A percentile compares a stretch with the other conserved stretches of the same genome.
phyloP scores from a whole-genome alignment of 2,113 vertebrate species.

The Petromus typicus region DNA sequence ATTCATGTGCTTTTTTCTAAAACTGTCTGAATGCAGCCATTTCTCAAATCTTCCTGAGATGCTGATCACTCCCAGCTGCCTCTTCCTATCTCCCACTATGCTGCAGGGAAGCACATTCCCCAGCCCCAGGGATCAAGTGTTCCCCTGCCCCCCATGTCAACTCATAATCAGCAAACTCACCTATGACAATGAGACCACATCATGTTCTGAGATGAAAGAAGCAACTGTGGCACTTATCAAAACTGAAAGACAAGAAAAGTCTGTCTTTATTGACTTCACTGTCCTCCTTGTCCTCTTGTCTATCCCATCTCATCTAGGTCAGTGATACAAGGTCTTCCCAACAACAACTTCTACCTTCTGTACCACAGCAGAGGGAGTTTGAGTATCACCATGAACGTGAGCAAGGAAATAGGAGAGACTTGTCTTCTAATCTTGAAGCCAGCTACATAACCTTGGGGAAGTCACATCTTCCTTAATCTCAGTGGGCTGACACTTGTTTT shows the following conservation, averaged over 20 bases:
- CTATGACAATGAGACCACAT: neutral
- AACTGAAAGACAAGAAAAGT: neutral
- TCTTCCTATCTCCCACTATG: neutral
- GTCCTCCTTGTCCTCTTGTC: neutral
- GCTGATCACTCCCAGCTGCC: neutral
- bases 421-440: neutral
- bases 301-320: neutral
- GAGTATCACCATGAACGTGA: neutral
- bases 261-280: neutral
- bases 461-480: conserved; percentile 38
- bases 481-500: neutral
- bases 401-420: neutral
- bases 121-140: neutral
- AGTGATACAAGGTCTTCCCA: neutral
- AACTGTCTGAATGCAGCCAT: neutral
- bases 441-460: neutral
- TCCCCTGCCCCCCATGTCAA: neutral
- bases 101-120: neutral
- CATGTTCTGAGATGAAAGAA: neutral
- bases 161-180: neutral
- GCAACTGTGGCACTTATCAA: conserved; percentile 15
- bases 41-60: conserved; percentile 9
- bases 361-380: neutral
- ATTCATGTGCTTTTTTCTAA: conserved; percentile 7
- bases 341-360: neutral